phyloP scores from a whole-genome alignment of 2,113 vertebrate species.

The Bungarus multicinctus region DNA sequence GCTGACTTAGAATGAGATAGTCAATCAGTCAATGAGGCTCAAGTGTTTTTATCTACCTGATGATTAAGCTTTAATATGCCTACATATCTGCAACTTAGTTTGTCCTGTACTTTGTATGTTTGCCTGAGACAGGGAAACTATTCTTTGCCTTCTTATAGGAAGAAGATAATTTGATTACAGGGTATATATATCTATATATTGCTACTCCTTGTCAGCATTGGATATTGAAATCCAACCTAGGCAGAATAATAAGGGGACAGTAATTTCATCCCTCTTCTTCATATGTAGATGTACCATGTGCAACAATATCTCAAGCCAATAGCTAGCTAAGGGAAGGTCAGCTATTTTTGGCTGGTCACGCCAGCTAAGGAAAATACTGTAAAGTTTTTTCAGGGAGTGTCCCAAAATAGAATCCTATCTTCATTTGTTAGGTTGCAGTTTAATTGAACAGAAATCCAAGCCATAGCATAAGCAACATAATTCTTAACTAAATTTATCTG shows the following conservation, averaged over 20 bases:
- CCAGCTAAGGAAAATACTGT: slow-evolving; percentile 62
- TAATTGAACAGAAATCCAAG: slow-evolving; percentile 60
- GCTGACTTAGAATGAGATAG: not conserved
- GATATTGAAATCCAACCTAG: accelerated
- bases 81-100: not conserved
- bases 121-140: not conserved
- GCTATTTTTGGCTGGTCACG: slow-evolving; percentile 73
- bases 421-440: slow-evolving; percentile 71
- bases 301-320: slow-evolving; percentile 57
- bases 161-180: slow-evolving; percentile 5
- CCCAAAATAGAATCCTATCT: slow-evolving; percentile 85
- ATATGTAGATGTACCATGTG: slow-evolving; percentile 50
- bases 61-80: not conserved
- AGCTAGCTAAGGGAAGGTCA: slow-evolving; percentile 70
- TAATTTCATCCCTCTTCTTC: slow-evolving; percentile 26
- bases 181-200: too few relatives aligned
- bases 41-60: not conserved
- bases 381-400: slow-evolving; percentile 78
- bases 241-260: not conserved
- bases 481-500: slow-evolving; percentile 24
- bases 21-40: not conserved
- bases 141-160: slow-evolving; percentile 5
- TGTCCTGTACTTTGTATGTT: not conserved
- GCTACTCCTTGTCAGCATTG: not conserved
- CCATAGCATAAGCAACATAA: not conserved